Evolutionary conservation across 2,797 vertebrate species (phyloP).

Genomic region (Echeneis naucrates): DNA sequence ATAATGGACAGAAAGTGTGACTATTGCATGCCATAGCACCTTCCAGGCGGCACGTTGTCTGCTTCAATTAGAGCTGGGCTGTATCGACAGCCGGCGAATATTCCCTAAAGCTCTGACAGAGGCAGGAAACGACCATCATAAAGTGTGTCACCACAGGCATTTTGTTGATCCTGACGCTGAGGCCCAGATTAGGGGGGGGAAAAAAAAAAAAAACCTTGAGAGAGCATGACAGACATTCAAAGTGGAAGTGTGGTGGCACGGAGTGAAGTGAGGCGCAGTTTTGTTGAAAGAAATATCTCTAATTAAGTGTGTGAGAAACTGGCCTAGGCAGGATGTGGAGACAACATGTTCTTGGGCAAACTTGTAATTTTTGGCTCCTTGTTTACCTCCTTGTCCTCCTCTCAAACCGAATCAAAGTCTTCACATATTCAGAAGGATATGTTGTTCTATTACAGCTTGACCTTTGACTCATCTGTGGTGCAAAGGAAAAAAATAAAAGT

Average conservation of each 20-base stretch:
- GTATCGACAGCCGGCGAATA: constrained; percentile 58
- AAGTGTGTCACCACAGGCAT: constrained; percentile 59
- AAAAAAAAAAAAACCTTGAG: constrained; percentile 43
- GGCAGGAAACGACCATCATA: constrained; percentile 64
- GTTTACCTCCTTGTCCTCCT: constrained; percentile 43
- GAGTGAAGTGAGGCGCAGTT: constrained; percentile 26
- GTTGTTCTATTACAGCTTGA: constrained; percentile 47
- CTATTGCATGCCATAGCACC: constrained; percentile 49
- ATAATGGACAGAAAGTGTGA: constrained; percentile 42
- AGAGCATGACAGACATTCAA: constrained; percentile 58
- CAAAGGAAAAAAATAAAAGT: background rate
- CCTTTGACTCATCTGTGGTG: constrained; percentile 38
- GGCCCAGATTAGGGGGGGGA: constrained; percentile 53
- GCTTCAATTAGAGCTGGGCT: constrained; percentile 62
- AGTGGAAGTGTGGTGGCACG: constrained; percentile 38
- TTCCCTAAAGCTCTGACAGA: constrained; percentile 58
- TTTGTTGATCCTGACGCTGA: constrained; percentile 53
- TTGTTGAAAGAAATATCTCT: constrained; percentile 51
- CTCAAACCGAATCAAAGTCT: constrained; percentile 49
- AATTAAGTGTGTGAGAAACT: constrained; percentile 57
- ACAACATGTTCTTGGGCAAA: constrained; percentile 43
- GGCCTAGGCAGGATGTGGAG: constrained; percentile 29
- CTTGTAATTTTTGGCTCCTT: constrained; percentile 47
- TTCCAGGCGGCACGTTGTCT: constrained; percentile 58
- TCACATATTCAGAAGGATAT: constrained; percentile 25